These are phyloP conservation scores for Apodemus sylvaticus DNA, from an alignment of 2,113 vertebrate species.

Conservation along the genomic window DNA sequence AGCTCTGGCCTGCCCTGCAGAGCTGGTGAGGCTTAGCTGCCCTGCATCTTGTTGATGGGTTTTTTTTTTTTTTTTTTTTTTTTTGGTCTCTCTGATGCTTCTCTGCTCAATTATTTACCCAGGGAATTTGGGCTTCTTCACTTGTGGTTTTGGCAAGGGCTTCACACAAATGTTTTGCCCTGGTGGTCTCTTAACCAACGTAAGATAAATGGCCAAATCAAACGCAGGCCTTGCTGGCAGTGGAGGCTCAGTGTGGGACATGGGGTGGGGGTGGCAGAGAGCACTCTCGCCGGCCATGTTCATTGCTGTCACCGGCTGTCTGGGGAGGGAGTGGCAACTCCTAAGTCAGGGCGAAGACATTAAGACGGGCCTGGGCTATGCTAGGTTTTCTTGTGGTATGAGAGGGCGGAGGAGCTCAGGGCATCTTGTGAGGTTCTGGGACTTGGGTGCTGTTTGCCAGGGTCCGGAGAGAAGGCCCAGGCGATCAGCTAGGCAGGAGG, in stretches of 20 bases:
- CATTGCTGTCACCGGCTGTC: constrained; percentile 50
- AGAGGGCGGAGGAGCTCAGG: background rate
- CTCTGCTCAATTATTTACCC: constrained; percentile 86
- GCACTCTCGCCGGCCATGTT: constrained; percentile 59
- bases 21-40: constrained; percentile 15
- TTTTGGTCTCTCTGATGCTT: constrained; percentile 64
- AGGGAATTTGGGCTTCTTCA: constrained; percentile 90
- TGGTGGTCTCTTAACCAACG: constrained; percentile 90
- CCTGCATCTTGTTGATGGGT: constrained; percentile 30
- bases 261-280: constrained; percentile 80
- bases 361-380: background rate
- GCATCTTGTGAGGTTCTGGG: background rate
- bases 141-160: constrained; percentile 92
- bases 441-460: background rate
- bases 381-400: constrained; percentile 51
- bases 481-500: background rate
- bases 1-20: background rate
- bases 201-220: constrained; percentile 90
- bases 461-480: background rate
- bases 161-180: constrained; percentile 90
- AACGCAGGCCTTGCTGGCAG: constrained; percentile 88
- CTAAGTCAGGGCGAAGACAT: background rate
- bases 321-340: background rate
- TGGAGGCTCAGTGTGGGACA: constrained; percentile 63
- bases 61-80: background rate